A percentile compares a stretch with the other conserved stretches of the same genome.
Evolutionary conservation across 2,888 invertebrate species (phyloP).

Genomic region (Incurvaria masculella): DNA sequence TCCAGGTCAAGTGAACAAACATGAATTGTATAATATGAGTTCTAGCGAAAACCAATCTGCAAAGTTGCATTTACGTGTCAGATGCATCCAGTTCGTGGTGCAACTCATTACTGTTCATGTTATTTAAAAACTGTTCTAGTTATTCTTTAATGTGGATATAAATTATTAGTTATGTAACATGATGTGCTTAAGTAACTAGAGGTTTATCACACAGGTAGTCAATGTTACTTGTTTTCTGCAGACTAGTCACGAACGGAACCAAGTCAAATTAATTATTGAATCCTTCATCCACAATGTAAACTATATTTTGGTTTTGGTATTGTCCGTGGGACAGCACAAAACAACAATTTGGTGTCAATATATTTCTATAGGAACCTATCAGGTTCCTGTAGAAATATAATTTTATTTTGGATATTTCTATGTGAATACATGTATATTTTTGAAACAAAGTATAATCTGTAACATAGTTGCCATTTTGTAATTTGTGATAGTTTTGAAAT

Average conservation of each 20-base stretch:
- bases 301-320: constrained; percentile 33
- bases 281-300: too few species aligned
- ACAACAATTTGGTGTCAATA: neutral
- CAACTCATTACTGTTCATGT: too few species aligned
- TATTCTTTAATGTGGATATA: neutral
- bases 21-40: too few species aligned
- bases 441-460: too few species aligned
- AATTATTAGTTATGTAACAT: neutral
- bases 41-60: too few species aligned
- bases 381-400: constrained; percentile 52
- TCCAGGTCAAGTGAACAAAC: neutral
- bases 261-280: constrained; percentile 21
- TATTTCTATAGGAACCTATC: neutral
- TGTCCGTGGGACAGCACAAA: constrained; percentile 30
- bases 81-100: too few species aligned
- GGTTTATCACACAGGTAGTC: neutral
- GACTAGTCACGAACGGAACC: constrained; percentile 48
- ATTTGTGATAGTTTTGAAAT: neutral
- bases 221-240: constrained; percentile 27
- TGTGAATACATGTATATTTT: too few species aligned
- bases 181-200: neutral
- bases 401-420: constrained; percentile 38
- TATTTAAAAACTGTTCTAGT: too few species aligned
- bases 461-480: neutral
- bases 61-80: too few species aligned